Percentiles rank a stretch among this genome's conserved stretches.
phyloP scores from a whole-genome alignment of 1,140 invertebrate genomes.

The Zaprionus nigranus region DNA sequence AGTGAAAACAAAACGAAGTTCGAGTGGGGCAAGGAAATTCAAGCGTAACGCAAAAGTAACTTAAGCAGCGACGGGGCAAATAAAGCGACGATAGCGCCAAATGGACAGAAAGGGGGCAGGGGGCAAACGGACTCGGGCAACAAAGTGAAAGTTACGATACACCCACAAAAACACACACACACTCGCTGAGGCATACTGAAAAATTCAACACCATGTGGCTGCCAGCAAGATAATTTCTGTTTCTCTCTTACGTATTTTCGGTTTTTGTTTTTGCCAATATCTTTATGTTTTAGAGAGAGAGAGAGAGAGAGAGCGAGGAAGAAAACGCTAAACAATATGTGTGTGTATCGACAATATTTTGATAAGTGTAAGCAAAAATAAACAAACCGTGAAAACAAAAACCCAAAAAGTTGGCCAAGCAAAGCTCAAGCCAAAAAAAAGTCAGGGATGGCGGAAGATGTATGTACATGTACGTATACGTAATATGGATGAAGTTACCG shows the following conservation, averaged over 20 bases:
- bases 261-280: conserved; percentile 23
- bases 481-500: conserved; percentile 31
- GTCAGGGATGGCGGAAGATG: conserved; percentile 14
- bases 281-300: neutral
- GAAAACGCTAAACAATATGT: conserved; percentile 69
- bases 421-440: conserved; percentile 52
- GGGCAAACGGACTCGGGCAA: conserved; percentile 47
- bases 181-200: conserved; percentile 33
- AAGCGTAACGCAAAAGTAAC: conserved; percentile 75
- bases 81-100: conserved; percentile 54
- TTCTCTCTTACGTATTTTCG: conserved; percentile 13
- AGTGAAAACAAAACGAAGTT: conserved; percentile 38
- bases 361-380: conserved; percentile 82
- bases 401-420: conserved; percentile 44
- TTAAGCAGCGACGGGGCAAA: conserved; percentile 77
- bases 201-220: conserved; percentile 60
- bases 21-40: conserved; percentile 60
- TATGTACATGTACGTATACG: neutral
- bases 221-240: conserved; percentile 56
- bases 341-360: conserved; percentile 76
- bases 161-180: conserved; percentile 12
- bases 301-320: conserved; percentile 36
- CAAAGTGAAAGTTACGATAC: conserved; percentile 72
- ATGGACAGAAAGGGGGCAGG: conserved; percentile 7
- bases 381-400: conserved; percentile 70